phyloP scores from a whole-genome alignment of 2,888 invertebrate genomes.

The Leucoma salicis region DNA sequence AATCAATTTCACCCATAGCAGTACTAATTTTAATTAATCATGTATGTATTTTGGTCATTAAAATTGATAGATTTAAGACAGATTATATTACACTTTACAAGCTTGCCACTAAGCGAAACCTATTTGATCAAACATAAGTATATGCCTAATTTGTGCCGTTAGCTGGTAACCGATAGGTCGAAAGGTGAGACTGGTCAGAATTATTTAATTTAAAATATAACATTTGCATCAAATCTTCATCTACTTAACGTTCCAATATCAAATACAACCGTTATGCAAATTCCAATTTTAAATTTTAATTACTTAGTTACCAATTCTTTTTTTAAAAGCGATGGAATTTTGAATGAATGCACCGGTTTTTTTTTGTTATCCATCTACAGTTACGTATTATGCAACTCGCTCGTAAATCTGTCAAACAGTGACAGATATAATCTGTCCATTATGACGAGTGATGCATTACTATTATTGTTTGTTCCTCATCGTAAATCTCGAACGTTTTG shows the following conservation, averaged over 20 bases:
- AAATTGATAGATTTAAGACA: no score
- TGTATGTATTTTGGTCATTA: no score
- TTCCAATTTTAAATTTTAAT: constrained; percentile 31
- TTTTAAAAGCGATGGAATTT: constrained; percentile 20
- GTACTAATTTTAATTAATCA: no score
- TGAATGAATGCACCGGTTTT: constrained; percentile 29
- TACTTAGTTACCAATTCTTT: constrained; percentile 12
- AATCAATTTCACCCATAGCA: no score
- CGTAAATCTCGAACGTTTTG: constrained; percentile 57
- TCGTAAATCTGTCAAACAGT: constrained; percentile 67
- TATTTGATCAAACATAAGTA: not conserved
- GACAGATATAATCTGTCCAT: constrained; percentile 73
- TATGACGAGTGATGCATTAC: constrained; percentile 79
- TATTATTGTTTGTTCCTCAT: constrained; percentile 59
- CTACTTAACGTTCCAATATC: constrained; percentile 13
- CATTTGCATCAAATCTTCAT: constrained; percentile 18
- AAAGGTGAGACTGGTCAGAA: constrained; percentile 9
- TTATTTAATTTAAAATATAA: constrained; percentile 8
- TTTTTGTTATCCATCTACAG: constrained; percentile 25
- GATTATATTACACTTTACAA: not conserved
- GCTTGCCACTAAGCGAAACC: not conserved
- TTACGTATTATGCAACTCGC: constrained; percentile 59
- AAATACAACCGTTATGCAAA: constrained; percentile 18
- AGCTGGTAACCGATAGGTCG: constrained; percentile 4
- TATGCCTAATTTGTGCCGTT: constrained; percentile 2